Percentiles rank a stretch among this genome's conserved stretches.
These are phyloP conservation scores for Pantala flavescens DNA, from an alignment of 1,140 invertebrate species.

Conservation along the genomic window DNA sequence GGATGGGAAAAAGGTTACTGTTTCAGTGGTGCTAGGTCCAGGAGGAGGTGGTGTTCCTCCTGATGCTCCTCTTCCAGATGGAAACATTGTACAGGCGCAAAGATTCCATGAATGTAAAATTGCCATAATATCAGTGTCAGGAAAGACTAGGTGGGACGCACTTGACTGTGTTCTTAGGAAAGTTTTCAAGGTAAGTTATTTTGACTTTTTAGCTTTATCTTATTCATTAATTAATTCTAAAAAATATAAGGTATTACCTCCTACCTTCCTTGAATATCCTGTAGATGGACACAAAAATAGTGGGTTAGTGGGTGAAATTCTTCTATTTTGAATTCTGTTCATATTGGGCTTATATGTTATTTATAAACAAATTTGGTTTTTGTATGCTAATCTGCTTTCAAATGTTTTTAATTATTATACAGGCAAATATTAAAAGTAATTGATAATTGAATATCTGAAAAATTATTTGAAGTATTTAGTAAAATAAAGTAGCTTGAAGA, in stretches of 20 bases:
- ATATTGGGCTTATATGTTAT: too few relatives aligned
- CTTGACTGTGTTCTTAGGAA: constrained; percentile 82
- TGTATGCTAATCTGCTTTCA: too few relatives aligned
- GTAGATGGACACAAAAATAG: too few relatives aligned
- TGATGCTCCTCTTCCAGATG: neutral
- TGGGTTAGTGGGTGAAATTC: too few relatives aligned
- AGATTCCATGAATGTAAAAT: constrained; percentile 48
- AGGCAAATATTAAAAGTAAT: too few relatives aligned
- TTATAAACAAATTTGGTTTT: too few relatives aligned
- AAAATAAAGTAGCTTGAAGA: too few relatives aligned
- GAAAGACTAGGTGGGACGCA: constrained; percentile 90
- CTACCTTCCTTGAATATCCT: too few relatives aligned
- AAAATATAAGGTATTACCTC: neutral
- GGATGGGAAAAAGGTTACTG: constrained; percentile 75
- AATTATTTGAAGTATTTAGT: too few relatives aligned
- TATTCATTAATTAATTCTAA: neutral
- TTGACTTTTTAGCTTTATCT: neutral
- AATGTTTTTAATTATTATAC: too few relatives aligned
- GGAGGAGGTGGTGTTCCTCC: neutral
- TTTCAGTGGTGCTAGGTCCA: constrained; percentile 66
- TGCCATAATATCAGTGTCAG: constrained; percentile 77
- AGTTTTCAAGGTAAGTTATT: constrained; percentile 75
- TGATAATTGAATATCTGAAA: too few relatives aligned
- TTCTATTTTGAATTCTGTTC: too few relatives aligned
- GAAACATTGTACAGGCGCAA: neutral